These are phyloP conservation scores for Apogon talboti DNA, from an alignment of 2,797 vertebrate genomes.

Conservation along the genomic window DNA sequence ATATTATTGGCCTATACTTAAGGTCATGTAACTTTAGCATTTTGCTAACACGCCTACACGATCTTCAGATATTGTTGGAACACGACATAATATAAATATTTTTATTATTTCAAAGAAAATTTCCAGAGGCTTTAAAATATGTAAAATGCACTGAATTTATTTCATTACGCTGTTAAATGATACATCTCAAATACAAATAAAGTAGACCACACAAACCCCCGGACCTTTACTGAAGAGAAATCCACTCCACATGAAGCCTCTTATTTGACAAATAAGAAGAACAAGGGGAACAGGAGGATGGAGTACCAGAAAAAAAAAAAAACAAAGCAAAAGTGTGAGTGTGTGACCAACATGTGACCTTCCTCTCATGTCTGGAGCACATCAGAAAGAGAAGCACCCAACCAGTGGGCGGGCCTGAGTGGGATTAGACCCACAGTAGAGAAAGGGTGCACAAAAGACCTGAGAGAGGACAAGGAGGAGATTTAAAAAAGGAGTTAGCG, in stretches of 20 bases:
- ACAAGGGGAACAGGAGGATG: conserved; percentile 5
- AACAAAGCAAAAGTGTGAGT: conserved; percentile 44
- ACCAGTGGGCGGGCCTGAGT: conserved; percentile 64
- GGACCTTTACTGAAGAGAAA: conserved; percentile 20
- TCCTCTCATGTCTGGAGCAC: conserved; percentile 69
- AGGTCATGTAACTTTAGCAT: no score
- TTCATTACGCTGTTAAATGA: not conserved
- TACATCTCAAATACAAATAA: not conserved
- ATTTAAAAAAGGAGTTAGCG: conserved; percentile 34
- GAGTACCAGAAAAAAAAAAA: conserved; percentile 18
- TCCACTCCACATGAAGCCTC: conserved; percentile 27
- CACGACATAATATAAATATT: no score
- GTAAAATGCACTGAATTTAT: not conserved
- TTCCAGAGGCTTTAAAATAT: no score
- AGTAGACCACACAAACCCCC: not conserved
- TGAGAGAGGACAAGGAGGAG: conserved; percentile 60
- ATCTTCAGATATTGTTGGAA: no score
- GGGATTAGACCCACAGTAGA: conserved; percentile 73
- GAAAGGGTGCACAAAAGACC: conserved; percentile 72
- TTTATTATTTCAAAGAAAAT: no score
- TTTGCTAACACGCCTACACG: no score
- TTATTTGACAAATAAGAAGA: conserved; percentile 14
- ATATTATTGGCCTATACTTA: no score
- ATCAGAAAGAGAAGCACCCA: conserved; percentile 60
- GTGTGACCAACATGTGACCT: conserved; percentile 81